Evolutionary conservation across 2,113 vertebrate genomes (phyloP).

Genomic region (Menura novaehollandiae): DNA sequence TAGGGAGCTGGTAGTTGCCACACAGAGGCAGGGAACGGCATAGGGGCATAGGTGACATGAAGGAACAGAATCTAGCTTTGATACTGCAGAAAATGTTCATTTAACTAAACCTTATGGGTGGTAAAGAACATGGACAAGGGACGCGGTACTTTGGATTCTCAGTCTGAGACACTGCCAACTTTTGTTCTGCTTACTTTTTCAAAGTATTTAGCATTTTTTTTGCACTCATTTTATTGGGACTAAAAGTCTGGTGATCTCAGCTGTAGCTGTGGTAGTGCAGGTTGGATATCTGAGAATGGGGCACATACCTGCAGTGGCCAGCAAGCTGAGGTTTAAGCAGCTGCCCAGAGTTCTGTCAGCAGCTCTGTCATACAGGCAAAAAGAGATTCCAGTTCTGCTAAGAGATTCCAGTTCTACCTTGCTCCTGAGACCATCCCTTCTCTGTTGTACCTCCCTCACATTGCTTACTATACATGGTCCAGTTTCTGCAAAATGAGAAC

Average conservation of each 20-base stretch:
- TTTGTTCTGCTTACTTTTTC: background rate
- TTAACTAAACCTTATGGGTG: background rate
- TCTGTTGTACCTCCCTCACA: background rate
- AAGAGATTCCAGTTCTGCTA: background rate
- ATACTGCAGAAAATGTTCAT: background rate
- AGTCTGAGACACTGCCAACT: background rate
- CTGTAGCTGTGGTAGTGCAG: background rate
- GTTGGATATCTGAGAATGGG: background rate
- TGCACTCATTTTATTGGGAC: background rate
- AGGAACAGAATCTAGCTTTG: background rate
- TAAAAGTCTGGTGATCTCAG: background rate
- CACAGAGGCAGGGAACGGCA: rapidly evolving
- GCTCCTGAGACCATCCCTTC: background rate
- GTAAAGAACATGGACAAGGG: background rate
- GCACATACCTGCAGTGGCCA: background rate
- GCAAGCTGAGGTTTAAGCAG: background rate
- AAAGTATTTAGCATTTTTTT: background rate
- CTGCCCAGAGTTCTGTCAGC: background rate
- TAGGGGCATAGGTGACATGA: background rate
- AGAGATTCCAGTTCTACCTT: background rate
- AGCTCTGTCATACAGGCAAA: background rate
- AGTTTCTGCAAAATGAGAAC: background rate
- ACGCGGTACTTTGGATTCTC: background rate
- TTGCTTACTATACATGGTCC: rapidly evolving
- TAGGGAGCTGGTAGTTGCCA: background rate